Evolutionary conservation across 1,140 invertebrate genomes (phyloP).

Genomic region (Drosophila littoralis): DNA sequence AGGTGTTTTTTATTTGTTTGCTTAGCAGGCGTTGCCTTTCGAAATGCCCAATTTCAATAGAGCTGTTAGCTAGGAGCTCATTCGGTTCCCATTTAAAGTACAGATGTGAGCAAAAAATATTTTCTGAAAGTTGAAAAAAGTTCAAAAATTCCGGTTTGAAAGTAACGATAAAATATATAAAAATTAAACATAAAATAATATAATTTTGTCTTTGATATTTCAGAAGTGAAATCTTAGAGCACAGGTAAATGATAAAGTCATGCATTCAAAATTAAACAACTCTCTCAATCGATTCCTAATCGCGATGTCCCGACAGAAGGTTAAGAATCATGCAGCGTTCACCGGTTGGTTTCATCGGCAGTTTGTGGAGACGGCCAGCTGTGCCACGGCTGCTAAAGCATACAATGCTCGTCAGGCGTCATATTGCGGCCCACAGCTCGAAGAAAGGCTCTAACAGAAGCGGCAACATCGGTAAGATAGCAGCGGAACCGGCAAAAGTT

Average conservation of each 20-base stretch:
- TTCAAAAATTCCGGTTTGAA: constrained; percentile 5
- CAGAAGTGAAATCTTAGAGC: not conserved
- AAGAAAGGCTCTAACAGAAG: not conserved
- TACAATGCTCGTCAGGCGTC: not conserved
- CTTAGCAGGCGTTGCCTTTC: constrained; percentile 9
- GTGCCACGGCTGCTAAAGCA: not conserved
- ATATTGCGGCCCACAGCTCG: not conserved
- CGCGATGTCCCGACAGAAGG: not conserved
- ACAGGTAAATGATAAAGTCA: constrained; percentile 1
- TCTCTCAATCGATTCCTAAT: not conserved
- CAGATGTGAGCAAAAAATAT: constrained; percentile 20
- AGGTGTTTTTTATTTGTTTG: not conserved
- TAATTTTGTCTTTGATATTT: not conserved
- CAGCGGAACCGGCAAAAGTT: not conserved
- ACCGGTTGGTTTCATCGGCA: constrained; percentile 10
- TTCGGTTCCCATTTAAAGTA: constrained; percentile 26
- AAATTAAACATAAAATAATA: not conserved
- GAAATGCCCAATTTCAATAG: not conserved
- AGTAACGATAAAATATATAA: not conserved
- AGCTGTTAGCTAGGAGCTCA: constrained; percentile 1
- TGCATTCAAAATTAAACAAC: not conserved
- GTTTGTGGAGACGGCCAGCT: constrained; percentile 2
- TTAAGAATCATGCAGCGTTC: constrained; percentile 28
- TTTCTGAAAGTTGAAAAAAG: constrained; percentile 5
- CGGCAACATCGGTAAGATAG: not conserved